Evolutionary conservation across 2,797 vertebrate species (phyloP).

Genomic region (Sebastes ruberrimus): DNA sequence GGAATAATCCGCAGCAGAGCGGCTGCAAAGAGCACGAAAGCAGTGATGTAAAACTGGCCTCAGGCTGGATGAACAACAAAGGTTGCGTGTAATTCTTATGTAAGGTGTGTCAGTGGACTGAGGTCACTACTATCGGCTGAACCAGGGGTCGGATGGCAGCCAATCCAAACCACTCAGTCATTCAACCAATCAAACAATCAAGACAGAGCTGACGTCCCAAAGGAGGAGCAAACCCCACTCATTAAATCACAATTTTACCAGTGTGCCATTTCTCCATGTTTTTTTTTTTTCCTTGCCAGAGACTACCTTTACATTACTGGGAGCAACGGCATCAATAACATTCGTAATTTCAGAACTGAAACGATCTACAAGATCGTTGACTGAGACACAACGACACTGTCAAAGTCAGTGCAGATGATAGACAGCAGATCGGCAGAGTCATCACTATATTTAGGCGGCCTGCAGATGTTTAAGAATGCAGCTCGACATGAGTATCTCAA

Average conservation of each 20-base stretch:
- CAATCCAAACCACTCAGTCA: not conserved
- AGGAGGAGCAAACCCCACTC: no score
- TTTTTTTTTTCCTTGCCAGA: not conserved
- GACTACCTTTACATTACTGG: not conserved
- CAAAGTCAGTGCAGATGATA: not conserved
- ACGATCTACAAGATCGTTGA: not conserved
- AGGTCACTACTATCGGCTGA: constrained; percentile 32
- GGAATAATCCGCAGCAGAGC: constrained; percentile 10
- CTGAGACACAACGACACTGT: not conserved
- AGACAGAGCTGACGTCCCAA: no score
- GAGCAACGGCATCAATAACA: not conserved
- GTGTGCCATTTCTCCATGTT: not conserved
- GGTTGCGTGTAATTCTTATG: constrained; percentile 34
- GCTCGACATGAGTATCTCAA: not conserved
- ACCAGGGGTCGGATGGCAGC: constrained; percentile 24
- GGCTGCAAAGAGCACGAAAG: constrained; percentile 5
- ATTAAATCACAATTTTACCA: not conserved
- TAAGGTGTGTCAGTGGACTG: constrained; percentile 27
- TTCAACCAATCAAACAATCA: no score
- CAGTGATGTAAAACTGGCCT: constrained; percentile 34
- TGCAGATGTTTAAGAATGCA: not conserved
- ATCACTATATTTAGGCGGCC: not conserved
- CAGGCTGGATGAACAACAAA: constrained; percentile 34
- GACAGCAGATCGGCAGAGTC: not conserved
- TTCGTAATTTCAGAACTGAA: not conserved